A percentile compares a stretch with the other conserved stretches of the same genome.
Evolutionary conservation across 1,140 invertebrate genomes (phyloP).

Genomic region (Mercenaria mercenaria): DNA sequence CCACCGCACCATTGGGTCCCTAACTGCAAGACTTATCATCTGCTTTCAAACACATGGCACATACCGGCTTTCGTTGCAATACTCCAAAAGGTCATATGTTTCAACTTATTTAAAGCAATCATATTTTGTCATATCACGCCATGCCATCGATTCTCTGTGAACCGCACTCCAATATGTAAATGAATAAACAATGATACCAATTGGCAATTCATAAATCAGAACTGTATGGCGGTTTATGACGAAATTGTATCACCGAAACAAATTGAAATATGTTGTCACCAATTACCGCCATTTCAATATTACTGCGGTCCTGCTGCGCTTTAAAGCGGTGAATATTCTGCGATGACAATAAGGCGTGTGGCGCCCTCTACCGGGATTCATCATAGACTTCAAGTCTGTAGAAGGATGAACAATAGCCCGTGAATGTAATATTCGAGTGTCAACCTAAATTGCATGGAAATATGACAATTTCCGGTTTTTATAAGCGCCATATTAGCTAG

Average conservation of each 20-base stretch:
- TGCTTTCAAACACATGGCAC: too few relatives aligned
- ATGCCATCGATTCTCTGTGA: not conserved
- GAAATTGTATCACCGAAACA: constrained; percentile 28
- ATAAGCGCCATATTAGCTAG: constrained; percentile 42
- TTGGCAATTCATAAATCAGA: constrained; percentile 46
- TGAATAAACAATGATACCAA: not conserved
- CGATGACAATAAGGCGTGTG: constrained; percentile 19
- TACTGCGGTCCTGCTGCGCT: not conserved
- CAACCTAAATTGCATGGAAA: constrained; percentile 60
- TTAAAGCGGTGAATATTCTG: not conserved
- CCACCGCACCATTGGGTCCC: too few relatives aligned
- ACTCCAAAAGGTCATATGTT: not conserved
- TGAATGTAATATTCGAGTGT: constrained; percentile 58
- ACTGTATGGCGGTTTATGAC: constrained; percentile 7
- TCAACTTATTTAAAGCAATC: not conserved
- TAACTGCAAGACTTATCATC: too few relatives aligned
- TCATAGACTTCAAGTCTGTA: not conserved
- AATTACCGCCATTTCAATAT: constrained; percentile 32
- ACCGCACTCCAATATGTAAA: not conserved
- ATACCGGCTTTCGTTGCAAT: too few relatives aligned
- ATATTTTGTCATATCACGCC: not conserved
- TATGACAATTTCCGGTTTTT: constrained; percentile 61
- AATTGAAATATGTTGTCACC: constrained; percentile 61
- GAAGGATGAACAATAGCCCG: constrained; percentile 13
- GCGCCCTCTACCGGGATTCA: not conserved